phyloP scores from a whole-genome alignment of 2,888 invertebrate species.

The Lasioglossum calceatum region DNA sequence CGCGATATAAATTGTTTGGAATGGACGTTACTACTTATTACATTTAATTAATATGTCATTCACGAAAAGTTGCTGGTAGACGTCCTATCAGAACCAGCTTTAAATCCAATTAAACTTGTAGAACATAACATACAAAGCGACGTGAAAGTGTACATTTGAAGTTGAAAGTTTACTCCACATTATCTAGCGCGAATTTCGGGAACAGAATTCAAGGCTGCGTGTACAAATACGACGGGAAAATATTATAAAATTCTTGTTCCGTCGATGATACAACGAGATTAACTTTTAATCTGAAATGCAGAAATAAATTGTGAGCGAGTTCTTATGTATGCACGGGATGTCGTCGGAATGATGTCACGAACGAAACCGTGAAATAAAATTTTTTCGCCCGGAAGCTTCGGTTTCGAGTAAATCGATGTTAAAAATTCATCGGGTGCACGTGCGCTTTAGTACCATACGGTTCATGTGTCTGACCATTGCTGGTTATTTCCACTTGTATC shows the following conservation, averaged over 20 bases:
- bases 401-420: conserved; percentile 15
- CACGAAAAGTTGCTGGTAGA: background rate
- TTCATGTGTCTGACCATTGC: conserved; percentile 12
- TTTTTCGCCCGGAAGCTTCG: background rate
- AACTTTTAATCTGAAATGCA: conserved; percentile 7
- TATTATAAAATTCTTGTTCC: background rate
- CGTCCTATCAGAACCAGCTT: conserved; percentile 1
- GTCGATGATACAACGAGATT: background rate
- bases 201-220: background rate
- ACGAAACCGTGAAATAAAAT: conserved; percentile 7
- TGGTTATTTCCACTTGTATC: background rate
- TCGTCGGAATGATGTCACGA: background rate
- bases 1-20: background rate
- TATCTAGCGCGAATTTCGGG: background rate
- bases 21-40: background rate
- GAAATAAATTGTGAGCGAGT: background rate
- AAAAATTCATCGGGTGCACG: conserved; percentile 3
- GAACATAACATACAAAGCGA: background rate
- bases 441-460: background rate
- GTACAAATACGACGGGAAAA: background rate
- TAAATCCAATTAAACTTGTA: conserved; percentile 11
- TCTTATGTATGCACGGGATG: background rate
- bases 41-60: background rate
- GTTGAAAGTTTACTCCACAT: background rate
- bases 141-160: background rate